These are phyloP conservation scores for Acanthosepion lycidas DNA, from an alignment of 2,888 invertebrate genomes.

Conservation along the genomic window DNA sequence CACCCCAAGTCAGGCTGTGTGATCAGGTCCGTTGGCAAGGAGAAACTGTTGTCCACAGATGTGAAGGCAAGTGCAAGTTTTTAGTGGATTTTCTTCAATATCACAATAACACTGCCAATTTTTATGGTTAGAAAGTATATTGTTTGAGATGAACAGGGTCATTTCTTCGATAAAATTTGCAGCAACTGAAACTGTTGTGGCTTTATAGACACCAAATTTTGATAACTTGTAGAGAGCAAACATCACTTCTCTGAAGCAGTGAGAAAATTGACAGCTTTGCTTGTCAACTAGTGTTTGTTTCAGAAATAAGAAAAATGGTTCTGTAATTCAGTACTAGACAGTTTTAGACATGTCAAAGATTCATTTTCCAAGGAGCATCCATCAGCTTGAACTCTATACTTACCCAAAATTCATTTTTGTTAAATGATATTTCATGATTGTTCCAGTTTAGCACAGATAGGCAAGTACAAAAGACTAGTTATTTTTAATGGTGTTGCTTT, in stretches of 20 bases:
- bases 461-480: neutral
- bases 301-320: neutral
- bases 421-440: neutral
- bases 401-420: neutral
- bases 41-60: neutral
- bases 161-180: neutral
- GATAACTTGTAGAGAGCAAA: neutral
- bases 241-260: too few species aligned
- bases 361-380: neutral
- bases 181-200: neutral
- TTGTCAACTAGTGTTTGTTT: neutral
- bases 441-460: neutral
- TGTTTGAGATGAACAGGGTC: neutral
- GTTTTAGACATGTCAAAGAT: conserved; percentile 33
- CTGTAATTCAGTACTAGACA: neutral
- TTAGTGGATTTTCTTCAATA: neutral
- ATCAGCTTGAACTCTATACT: neutral
- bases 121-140: neutral
- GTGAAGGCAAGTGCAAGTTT: neutral
- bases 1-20: too few species aligned
- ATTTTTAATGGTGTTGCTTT: neutral
- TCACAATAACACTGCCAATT: neutral
- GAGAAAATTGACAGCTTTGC: neutral
- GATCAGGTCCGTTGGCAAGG: too few species aligned
- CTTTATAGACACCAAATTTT: neutral